Conservation (phyloP, 2,797 vertebrate species). For the Cuniculus paca region DNA sequence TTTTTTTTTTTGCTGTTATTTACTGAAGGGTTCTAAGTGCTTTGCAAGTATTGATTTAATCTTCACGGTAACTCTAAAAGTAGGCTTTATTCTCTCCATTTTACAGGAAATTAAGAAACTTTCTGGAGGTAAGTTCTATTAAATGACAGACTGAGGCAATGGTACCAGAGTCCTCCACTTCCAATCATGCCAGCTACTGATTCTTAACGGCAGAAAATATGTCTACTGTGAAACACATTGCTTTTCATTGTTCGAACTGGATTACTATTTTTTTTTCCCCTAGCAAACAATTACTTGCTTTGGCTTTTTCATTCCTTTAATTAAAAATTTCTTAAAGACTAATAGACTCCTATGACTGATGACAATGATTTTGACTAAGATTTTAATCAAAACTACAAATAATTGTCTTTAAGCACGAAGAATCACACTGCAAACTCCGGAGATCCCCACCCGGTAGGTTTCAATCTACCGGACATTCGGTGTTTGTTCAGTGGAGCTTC, state of each 20-base stretch:
- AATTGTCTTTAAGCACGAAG: neutral
- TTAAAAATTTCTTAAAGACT: neutral
- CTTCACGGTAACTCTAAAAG: neutral
- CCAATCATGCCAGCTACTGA: neutral
- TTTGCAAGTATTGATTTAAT: neutral
- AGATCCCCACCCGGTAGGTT: neutral
- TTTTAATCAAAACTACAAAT: neutral
- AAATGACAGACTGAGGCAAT: neutral
- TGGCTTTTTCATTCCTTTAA: constrained; percentile 30
- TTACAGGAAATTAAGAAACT: neutral
- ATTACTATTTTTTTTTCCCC: neutral
- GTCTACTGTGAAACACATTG: neutral
- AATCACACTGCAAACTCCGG: neutral
- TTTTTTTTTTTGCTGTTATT: neutral
- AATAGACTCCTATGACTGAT: neutral
- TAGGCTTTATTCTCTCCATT: neutral
- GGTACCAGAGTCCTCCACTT: neutral
- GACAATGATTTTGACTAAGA: neutral
- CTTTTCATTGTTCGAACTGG: neutral
- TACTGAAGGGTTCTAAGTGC: neutral
- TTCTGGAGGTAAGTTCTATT: neutral
- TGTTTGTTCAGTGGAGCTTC: neutral
- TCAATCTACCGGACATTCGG: neutral
- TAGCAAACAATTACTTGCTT: neutral
- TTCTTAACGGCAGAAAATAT: neutral